These are phyloP conservation scores for Dermatemys mawii DNA, from an alignment of 2,113 vertebrate species.

Conservation along the genomic window DNA sequence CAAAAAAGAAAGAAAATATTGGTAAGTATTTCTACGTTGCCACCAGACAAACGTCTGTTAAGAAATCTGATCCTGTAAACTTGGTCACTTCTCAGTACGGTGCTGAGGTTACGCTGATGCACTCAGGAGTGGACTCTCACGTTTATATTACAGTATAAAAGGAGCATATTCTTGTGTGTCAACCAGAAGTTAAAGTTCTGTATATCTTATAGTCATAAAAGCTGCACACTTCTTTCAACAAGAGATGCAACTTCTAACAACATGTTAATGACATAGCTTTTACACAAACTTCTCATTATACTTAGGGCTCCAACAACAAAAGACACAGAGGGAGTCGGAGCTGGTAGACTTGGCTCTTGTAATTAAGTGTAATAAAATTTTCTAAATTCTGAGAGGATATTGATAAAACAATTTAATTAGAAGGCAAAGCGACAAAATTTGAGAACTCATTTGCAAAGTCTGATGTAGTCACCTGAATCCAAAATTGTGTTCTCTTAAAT, in stretches of 20 bases:
- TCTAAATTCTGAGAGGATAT: background rate
- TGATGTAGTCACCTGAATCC: background rate
- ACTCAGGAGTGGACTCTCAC: background rate
- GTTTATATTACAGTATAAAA: accelerated
- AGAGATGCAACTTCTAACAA: background rate
- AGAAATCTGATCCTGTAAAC: background rate
- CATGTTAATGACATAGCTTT: background rate
- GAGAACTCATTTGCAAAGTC: background rate
- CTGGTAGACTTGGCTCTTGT: background rate
- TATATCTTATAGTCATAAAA: background rate
- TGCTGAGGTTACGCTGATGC: background rate
- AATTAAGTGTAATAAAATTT: background rate
- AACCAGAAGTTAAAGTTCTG: background rate
- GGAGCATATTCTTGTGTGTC: background rate
- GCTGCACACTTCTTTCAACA: background rate
- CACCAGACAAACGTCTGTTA: background rate
- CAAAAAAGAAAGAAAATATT: background rate
- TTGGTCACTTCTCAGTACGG: background rate
- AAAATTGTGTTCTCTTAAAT: background rate
- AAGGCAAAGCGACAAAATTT: constrained; percentile 2
- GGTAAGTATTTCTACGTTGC: background rate
- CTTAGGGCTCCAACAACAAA: background rate
- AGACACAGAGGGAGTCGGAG: background rate
- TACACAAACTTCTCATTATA: background rate
- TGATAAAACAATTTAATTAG: constrained; percentile 5